phyloP scores from a whole-genome alignment of 1,140 invertebrate genomes.

The Cydia pomonella region DNA sequence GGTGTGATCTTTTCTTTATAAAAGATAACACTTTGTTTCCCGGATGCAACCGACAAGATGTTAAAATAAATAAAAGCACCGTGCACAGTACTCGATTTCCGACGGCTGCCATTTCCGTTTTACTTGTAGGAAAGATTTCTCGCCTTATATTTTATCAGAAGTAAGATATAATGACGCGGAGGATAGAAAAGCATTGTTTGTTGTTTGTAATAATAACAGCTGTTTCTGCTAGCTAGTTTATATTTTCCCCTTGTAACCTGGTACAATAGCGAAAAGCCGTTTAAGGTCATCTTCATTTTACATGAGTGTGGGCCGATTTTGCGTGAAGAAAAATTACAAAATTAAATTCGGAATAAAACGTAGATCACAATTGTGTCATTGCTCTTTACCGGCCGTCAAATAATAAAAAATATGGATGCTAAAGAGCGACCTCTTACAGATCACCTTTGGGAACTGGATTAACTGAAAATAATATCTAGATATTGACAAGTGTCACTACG shows the following conservation, averaged over 20 bases:
- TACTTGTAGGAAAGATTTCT: conserved; percentile 47
- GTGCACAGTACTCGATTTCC: conserved; percentile 53
- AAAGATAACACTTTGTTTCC: conserved; percentile 50
- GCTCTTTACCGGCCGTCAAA: too few species aligned
- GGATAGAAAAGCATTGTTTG: conserved; percentile 18
- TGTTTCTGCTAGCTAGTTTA: not conserved
- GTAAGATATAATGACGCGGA: conserved; percentile 8
- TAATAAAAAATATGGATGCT: too few species aligned
- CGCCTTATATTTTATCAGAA: conserved; percentile 36
- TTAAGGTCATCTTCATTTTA: not conserved
- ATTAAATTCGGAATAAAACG: too few species aligned
- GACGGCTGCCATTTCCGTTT: conserved; percentile 49
- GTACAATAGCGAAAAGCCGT: not conserved
- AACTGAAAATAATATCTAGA: too few species aligned
- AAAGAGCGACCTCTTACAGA: too few species aligned
- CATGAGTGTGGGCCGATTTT: not conserved
- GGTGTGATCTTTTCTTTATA: conserved; percentile 51
- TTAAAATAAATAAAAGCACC: conserved; percentile 60
- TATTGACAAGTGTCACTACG: too few species aligned
- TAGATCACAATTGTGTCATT: too few species aligned
- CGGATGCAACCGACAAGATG: conserved; percentile 57
- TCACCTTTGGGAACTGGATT: too few species aligned
- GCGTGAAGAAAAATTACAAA: too few species aligned
- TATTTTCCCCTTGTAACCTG: not conserved
- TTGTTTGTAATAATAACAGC: conserved; percentile 8